Evolutionary conservation across 2,797 vertebrate genomes (phyloP).

Genomic region (Catharus ustulatus): DNA sequence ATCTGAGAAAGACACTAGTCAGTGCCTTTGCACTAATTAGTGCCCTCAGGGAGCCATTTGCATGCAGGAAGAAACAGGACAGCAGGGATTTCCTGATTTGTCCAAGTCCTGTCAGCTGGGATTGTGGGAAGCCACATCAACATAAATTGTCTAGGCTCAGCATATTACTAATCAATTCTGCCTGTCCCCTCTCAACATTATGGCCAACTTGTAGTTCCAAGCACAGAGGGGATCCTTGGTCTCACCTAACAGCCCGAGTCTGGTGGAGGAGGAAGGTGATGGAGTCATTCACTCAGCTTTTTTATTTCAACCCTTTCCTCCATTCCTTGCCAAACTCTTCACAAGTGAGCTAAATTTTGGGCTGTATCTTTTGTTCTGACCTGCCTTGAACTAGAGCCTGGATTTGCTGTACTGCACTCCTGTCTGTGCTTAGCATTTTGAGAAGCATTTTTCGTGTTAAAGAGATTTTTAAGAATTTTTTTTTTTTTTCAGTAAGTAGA

Average conservation of each 20-base stretch:
- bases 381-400: not conserved
- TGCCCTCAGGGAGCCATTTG: not conserved
- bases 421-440: not conserved
- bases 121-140: not conserved
- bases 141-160: not conserved
- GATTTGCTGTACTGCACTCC: not conserved
- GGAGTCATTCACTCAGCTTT: not conserved
- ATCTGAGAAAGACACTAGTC: not conserved
- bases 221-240: not conserved
- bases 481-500: not conserved
- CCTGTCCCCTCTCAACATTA: not conserved
- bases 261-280: not conserved
- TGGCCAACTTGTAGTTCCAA: not conserved
- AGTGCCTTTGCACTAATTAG: not conserved
- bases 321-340: not conserved
- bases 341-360: not conserved
- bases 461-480: not conserved
- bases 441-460: not conserved
- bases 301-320: not conserved
- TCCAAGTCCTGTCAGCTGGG: not conserved
- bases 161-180: not conserved
- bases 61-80: not conserved
- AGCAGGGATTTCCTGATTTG: slow-evolving; percentile 1
- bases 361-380: not conserved
- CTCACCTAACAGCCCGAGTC: not conserved